Evolutionary conservation across 2,888 invertebrate genomes (phyloP).

Genomic region (Thymelicus acteon): DNA sequence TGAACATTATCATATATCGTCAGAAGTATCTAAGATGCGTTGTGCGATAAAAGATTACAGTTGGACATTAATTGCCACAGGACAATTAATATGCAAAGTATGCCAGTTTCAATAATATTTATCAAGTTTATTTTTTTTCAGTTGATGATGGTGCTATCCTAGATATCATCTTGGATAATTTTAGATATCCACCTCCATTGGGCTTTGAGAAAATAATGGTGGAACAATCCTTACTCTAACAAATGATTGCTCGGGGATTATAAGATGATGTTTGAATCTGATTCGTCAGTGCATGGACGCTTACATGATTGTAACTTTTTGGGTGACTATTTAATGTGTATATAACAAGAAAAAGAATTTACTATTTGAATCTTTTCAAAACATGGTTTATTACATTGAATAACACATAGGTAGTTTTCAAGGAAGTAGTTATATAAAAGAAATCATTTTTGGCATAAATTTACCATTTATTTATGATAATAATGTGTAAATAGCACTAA

Average conservation of each 20-base stretch:
- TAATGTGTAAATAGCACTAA: constrained; percentile 1
- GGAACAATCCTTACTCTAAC: constrained; percentile 97
- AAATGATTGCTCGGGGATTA: constrained; percentile 38
- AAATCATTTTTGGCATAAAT: background rate
- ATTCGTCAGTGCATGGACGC: constrained; percentile 50
- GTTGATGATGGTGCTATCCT: constrained; percentile 99
- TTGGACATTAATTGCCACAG: too few relatives aligned
- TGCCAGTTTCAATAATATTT: too few relatives aligned
- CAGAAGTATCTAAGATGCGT: too few relatives aligned
- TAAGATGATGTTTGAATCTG: background rate
- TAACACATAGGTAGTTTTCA: background rate
- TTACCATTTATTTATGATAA: background rate
- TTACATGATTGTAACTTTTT: constrained; percentile 38
- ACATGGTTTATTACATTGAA: background rate
- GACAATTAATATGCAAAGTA: too few relatives aligned
- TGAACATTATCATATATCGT: too few relatives aligned
- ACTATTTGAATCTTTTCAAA: constrained; percentile 4
- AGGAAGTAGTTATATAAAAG: background rate
- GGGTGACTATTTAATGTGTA: constrained; percentile 40
- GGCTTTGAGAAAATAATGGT: constrained; percentile 98
- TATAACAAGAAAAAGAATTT: constrained; percentile 16
- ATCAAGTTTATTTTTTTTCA: constrained; percentile 70
- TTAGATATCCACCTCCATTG: constrained; percentile 91
- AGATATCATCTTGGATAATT: constrained; percentile 96
- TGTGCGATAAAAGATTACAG: too few relatives aligned